These are phyloP conservation scores for Drosophila austrosaltans DNA, from an alignment of 2,888 invertebrate species.

Conservation along the genomic window DNA sequence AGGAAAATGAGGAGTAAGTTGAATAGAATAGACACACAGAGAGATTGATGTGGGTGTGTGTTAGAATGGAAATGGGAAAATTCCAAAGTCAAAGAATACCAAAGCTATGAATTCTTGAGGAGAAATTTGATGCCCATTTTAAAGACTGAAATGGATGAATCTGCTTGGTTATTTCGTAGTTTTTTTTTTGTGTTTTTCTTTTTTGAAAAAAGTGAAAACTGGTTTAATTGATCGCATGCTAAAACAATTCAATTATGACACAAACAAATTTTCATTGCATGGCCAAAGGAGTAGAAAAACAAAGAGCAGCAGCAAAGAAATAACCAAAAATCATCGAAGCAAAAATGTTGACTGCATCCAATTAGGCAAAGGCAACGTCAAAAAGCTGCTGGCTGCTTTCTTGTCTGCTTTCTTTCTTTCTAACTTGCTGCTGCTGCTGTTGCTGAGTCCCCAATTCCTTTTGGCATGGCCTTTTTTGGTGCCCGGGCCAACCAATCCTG, in stretches of 20 bases:
- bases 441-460: conserved; percentile 55
- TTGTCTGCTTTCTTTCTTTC: conserved; percentile 45
- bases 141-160: not conserved
- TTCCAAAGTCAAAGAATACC: conserved; percentile 26
- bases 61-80: conserved; percentile 18
- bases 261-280: conserved; percentile 67
- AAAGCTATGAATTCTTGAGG: not conserved
- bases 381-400: conserved; percentile 1
- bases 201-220: conserved; percentile 69
- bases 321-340: conserved; percentile 64
- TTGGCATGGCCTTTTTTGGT: conserved; percentile 78
- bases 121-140: conserved; percentile 25
- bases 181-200: conserved; percentile 33
- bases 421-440: conserved; percentile 40
- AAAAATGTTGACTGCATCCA: conserved; percentile 73
- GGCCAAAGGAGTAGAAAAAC: conserved; percentile 20
- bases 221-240: conserved; percentile 74
- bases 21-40: conserved; percentile 11
- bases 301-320: conserved; percentile 39
- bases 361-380: conserved; percentile 64
- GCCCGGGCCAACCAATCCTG: conserved; percentile 48
- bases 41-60: conserved; percentile 21
- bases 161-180: conserved; percentile 21
- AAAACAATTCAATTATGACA: conserved; percentile 73
- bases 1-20: conserved; percentile 29